Base-by-base conservation (phyloP, 2,797 vertebrate species). In the Manis javanica region DNA sequence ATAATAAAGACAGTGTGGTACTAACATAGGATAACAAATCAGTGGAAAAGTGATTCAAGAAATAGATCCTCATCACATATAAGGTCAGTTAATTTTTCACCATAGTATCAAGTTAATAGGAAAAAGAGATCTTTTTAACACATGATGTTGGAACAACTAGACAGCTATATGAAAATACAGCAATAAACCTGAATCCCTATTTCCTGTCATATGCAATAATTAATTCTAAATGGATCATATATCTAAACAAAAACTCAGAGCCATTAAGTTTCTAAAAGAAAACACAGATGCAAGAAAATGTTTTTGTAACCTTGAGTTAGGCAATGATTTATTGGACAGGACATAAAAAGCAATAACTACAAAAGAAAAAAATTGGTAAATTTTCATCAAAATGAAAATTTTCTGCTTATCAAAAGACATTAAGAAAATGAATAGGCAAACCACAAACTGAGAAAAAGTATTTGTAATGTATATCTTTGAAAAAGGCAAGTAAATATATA, bases 371-470 rank as follows among this genome's bases (percentile, higher is more conserved):
- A 93, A 49, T 15, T 83, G 46, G 31, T 69, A 61, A 63, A 71
- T 55, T 82, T 78, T 82, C 19, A 61, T 68, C 51, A 69, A 87
- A 90, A 92, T 88, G n/a, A 91, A 26, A 34, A 57, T 64, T 61
- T 91, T 34, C 78, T 94, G 49, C 19, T 79, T 72, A 78, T 89
- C 34, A 55, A 79, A 95, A 90, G 13, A 64, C 4, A 42, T 68
- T 74, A 72, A 69, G 55, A 57, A 96, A 93, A 68, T 49, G 19
- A 96, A 74, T 61, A 69, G 16, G 57, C 19, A 94, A 93, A 23
- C 4, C 21, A 75, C 23, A 69, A 53, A 78, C 31, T 75, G 10
- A 16, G 11, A 46, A 90, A 85, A 90, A 68, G 51, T 88, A 81
- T 74, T 78, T 81, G n/a, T 9, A 85, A 77, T 24, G 57, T 0